Evolutionary conservation across 2,888 invertebrate species (phyloP).

Genomic region (Pseudococcus viburni): DNA sequence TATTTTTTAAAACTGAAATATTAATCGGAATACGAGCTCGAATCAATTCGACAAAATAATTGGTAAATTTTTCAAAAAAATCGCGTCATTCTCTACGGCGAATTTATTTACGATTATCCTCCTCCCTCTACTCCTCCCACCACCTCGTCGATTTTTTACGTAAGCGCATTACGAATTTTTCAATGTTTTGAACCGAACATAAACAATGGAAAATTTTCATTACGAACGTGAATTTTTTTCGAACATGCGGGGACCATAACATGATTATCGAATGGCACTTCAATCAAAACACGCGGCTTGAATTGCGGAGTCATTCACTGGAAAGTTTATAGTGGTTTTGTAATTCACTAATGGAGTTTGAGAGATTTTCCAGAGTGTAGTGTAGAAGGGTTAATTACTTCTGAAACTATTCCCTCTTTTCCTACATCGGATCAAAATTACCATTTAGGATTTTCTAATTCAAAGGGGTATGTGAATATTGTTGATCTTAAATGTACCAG

Average conservation of each 20-base stretch:
- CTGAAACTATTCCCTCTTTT: background rate
- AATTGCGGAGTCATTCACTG: background rate
- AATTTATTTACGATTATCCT: background rate
- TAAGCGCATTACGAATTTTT: background rate
- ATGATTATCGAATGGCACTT: background rate
- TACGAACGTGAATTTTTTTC: background rate
- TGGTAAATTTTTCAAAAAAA: constrained; percentile 20
- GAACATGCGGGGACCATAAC: background rate
- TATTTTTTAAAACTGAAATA: background rate
- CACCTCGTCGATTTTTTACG: background rate
- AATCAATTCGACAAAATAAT: background rate
- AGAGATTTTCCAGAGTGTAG: background rate
- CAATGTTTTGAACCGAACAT: background rate
- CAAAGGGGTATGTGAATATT: background rate
- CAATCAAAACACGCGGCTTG: background rate
- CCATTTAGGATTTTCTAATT: background rate
- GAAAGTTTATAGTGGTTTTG: background rate
- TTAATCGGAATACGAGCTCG: background rate
- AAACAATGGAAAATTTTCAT: background rate
- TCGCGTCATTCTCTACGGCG: background rate
- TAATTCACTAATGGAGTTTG: constrained; percentile 4
- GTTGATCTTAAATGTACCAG: background rate
- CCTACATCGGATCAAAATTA: background rate
- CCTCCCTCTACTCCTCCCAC: background rate
- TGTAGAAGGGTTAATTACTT: constrained; percentile 18